Base-by-base conservation (phyloP, 1,140 invertebrate genomes). In the Brachionus rubens region DNA sequence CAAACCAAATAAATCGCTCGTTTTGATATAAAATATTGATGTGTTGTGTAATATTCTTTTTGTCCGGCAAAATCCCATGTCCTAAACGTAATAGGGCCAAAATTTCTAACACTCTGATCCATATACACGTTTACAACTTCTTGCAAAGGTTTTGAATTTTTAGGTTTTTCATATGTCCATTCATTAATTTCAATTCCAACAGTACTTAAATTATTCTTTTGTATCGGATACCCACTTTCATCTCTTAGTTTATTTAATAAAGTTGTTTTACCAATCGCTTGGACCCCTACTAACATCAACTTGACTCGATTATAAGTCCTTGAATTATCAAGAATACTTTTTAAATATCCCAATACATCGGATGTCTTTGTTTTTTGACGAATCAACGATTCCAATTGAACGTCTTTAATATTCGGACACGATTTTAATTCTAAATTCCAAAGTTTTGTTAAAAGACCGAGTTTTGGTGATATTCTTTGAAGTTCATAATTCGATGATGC, bases 31-130 rank as follows among this genome's bases (percentile, higher is more conserved):
- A 99, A 99, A 83, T 98, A 99, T 80, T 98, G 94, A 87, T 98
- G 96, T 0, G 96, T 98, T 0, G 95, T 92, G 82, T 98, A 98
- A 50, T 59, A 56, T 24, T 65, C 47, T 78, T 50, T 70, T 82
- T 85, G 94, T 0, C 96, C 96, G n/a, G 94, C 95, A 87, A 99
- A 99, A 85, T 99, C 96, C 96, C 96, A 99, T 0, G 95, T 98
- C 75, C 94, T 87, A 85, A 99, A 98, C n/a, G 92, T 90, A 50
- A 98, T 91, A 0, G 93, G 90, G 0, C 94, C 94, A 30, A 75
- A 56, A 28, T 30, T 54, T 56, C 19, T 75, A 21, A 6, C 12
- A 43, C 26, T 65, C 10, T 43, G 68, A 26, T 72, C 54, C 54
- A 59, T 59, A 9, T 36, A 59, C 14, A 59, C 54, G 36, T 59